A percentile compares a stretch with the other conserved stretches of the same genome.
Conservation (phyloP, 2,888 invertebrate genomes). For the Abscondita cerata region DNA sequence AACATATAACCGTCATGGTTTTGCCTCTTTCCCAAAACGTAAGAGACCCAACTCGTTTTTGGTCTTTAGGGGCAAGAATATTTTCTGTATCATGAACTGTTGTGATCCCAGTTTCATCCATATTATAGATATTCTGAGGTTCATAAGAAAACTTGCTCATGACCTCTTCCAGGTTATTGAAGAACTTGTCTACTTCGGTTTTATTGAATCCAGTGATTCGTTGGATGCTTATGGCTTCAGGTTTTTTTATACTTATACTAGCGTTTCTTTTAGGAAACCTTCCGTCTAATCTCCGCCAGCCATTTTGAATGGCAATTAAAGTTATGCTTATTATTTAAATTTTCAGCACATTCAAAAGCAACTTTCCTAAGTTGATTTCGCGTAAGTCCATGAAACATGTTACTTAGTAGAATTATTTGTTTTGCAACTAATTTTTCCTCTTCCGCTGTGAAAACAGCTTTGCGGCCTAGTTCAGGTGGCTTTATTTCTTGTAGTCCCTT, state of each 20-base stretch:
- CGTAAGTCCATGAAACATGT: background rate
- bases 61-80: background rate
- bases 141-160: too few species aligned
- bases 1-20: too few species aligned
- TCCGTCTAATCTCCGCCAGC: too few species aligned
- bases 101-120: conserved; percentile 5
- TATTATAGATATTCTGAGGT: background rate
- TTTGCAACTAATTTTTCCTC: background rate
- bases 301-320: too few species aligned
- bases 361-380: background rate
- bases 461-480: background rate
- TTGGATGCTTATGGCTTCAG: background rate
- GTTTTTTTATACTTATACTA: background rate
- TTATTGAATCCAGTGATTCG: background rate
- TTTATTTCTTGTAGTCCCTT: too few species aligned
- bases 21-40: background rate
- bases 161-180: too few species aligned
- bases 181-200: background rate
- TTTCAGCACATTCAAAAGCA: background rate
- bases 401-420: background rate
- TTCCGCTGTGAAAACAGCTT: background rate
- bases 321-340: too few species aligned
- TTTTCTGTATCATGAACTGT: background rate
- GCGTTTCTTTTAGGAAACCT: background rate
- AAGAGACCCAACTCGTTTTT: background rate